Evolutionary conservation across 2,113 vertebrate genomes (phyloP).

Genomic region (Toxotes chatareus): DNA sequence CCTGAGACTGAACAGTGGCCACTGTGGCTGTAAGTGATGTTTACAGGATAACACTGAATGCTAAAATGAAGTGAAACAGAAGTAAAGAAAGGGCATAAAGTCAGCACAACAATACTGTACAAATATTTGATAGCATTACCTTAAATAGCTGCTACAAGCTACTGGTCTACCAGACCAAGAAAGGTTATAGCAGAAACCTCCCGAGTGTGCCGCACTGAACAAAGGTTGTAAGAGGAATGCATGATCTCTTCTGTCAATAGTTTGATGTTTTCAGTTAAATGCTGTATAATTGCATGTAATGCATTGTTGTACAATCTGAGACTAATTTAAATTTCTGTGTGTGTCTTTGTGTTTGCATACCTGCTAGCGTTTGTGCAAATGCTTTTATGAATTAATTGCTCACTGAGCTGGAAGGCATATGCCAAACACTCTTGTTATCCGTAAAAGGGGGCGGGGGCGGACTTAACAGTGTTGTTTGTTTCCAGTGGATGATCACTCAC

Average conservation of each 20-base stretch:
- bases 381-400: conserved; percentile 24
- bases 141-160: background rate
- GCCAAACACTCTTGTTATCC: conserved; percentile 4
- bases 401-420: background rate
- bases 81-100: too few relatives aligned
- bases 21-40: too few relatives aligned
- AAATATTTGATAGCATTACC: background rate
- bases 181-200: background rate
- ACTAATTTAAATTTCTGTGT: background rate
- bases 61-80: too few relatives aligned
- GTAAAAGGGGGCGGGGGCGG: background rate
- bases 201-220: background rate
- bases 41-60: too few relatives aligned
- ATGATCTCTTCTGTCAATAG: background rate
- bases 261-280: background rate
- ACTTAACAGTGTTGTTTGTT: conserved; percentile 33
- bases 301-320: background rate
- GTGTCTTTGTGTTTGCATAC: background rate
- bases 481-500: conserved; percentile 4
- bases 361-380: conserved; percentile 2
- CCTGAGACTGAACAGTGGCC: too few relatives aligned
- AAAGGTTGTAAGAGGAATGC: background rate
- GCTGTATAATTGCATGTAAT: background rate
- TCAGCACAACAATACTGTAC: background rate
- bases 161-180: background rate